Evolutionary conservation across 2,888 invertebrate genomes (phyloP), one percentile per base, ranked within the genome.

Genomic region (Acronicta alni): DNA sequence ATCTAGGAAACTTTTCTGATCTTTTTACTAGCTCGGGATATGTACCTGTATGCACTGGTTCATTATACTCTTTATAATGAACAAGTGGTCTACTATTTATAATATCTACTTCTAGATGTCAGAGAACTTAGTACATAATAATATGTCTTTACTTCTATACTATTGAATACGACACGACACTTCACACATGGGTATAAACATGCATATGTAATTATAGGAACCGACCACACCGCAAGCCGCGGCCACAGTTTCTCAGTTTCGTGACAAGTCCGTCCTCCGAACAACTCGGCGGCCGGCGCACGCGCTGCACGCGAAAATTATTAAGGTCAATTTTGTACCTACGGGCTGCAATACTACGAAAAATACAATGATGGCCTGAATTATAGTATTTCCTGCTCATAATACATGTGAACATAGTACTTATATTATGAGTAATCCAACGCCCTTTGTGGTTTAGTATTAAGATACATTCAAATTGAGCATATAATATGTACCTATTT

Each of bases 211-310:
- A 77, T 79, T 66, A 77, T 62, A 54, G 42, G 45, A 70, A 58
- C 61, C 62, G 64, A 57, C 67, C 58, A 43, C 72, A 46, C 67
- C 53, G 41, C 72, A 46, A 26, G 44, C 12, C 17, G 16, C 43
- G 43, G 60, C 42, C 41, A 16, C n/a, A n/a, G n/a, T n/a, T n/a
- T n/a, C n/a, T 26, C 38, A 41, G 41, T 49, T 60, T 89, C 89
- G 89, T 89, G 90, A 88, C 86, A 79, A 62, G 82, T 49, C 71
- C 87, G 85, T 85, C 88, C 88, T 85, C 81, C 62, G n/a, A 37
- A 43, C 32, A n/a, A n/a, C n/a, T n/a, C n/a, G n/a, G n/a, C n/a
- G n/a, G 38, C 12, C 49, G 57, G 53, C 66, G 68, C 72, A 62
- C 68, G 78, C 75, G 69, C 73, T 41, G 58, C 72, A 71, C 63